Percentiles rank a stretch among this genome's conserved stretches.
Conservation (phyloP, 2,888 invertebrate species). For the Leuctra nigra region DNA sequence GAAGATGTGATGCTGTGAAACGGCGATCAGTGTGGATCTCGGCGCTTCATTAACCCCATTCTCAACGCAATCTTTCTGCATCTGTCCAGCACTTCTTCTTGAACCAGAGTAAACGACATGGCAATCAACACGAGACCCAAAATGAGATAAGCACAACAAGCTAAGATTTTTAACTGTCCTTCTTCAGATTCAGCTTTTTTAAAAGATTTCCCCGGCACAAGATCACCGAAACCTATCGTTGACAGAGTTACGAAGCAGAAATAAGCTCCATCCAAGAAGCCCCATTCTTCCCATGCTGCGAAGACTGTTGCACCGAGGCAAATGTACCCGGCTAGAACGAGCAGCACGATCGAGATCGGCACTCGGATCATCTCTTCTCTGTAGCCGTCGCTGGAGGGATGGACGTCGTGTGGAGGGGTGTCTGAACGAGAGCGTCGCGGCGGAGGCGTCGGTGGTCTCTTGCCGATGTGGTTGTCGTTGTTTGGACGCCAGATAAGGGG, state of each 20-base stretch:
- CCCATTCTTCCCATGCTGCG: conserved; percentile 75
- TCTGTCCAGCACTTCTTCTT: conserved; percentile 62
- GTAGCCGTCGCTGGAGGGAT: conserved; percentile 32
- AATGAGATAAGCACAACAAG: conserved; percentile 72
- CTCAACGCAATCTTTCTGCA: conserved; percentile 39
- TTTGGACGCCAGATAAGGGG: conserved; percentile 59
- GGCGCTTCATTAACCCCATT: conserved; percentile 58
- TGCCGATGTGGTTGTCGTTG: conserved; percentile 16
- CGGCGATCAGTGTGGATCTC: conserved; percentile 32
- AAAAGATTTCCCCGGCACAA: conserved; percentile 52
- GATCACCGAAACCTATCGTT: conserved; percentile 76
- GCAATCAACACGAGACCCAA: conserved; percentile 74
- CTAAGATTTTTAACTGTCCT: conserved; percentile 66
- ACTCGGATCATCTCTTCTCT: conserved; percentile 40
- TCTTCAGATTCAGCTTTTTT: conserved; percentile 36
- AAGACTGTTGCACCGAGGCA: conserved; percentile 70
- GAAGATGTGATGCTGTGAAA: too few relatives aligned
- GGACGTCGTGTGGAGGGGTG: conserved; percentile 39
- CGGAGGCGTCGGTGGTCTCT: conserved; percentile 29
- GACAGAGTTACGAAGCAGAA: conserved; percentile 80
- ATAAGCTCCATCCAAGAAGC: conserved; percentile 72
- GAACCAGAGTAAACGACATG: conserved; percentile 77
- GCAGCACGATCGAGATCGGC: conserved; percentile 56
- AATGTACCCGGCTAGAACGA: conserved; percentile 65
- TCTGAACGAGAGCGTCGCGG: conserved; percentile 38